phyloP scores from a whole-genome alignment of 2,888 invertebrate genomes.

The Noctua comes region DNA sequence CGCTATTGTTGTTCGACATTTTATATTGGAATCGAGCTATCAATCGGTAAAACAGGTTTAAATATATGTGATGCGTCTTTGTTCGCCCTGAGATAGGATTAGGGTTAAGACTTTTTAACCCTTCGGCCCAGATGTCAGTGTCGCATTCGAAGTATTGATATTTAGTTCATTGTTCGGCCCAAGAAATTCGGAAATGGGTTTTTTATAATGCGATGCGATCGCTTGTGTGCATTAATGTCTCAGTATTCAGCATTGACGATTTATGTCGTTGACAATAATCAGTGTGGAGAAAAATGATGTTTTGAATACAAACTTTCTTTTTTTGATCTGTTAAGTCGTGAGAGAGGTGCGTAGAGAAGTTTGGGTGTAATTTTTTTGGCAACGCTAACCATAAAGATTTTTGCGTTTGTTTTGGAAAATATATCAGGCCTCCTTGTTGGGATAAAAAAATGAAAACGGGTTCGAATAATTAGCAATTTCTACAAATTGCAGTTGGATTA shows the following conservation, averaged over 20 bases:
- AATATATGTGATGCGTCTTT: slow-evolving; percentile 83
- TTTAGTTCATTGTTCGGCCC: slow-evolving; percentile 78
- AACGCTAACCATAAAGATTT: neutral
- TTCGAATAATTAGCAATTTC: neutral
- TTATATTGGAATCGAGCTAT: slow-evolving; percentile 86
- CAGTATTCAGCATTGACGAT: slow-evolving; percentile 69
- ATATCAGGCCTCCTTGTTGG: no score
- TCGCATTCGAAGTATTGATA: slow-evolving; percentile 81
- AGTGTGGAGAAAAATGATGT: slow-evolving; percentile 68
- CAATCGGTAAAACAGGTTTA: slow-evolving; percentile 89
- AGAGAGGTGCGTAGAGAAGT: slow-evolving; percentile 38
- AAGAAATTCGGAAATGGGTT: slow-evolving; percentile 84
- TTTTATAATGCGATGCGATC: slow-evolving; percentile 78
- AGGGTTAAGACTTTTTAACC: slow-evolving; percentile 82
- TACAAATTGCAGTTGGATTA: neutral
- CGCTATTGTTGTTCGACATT: slow-evolving; percentile 81
- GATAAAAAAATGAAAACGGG: neutral
- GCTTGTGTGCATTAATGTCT: slow-evolving; percentile 77
- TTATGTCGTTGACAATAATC: slow-evolving; percentile 70
- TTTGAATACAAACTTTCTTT: slow-evolving; percentile 67
- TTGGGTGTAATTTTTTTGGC: slow-evolving; percentile 11
- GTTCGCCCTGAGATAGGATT: slow-evolving; percentile 83
- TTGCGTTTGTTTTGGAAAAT: neutral
- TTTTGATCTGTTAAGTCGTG: slow-evolving; percentile 58
- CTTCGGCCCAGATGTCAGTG: slow-evolving; percentile 85